These are phyloP conservation scores for Salticus scenicus DNA, from an alignment of 2,888 invertebrate genomes.

Conservation along the genomic window DNA sequence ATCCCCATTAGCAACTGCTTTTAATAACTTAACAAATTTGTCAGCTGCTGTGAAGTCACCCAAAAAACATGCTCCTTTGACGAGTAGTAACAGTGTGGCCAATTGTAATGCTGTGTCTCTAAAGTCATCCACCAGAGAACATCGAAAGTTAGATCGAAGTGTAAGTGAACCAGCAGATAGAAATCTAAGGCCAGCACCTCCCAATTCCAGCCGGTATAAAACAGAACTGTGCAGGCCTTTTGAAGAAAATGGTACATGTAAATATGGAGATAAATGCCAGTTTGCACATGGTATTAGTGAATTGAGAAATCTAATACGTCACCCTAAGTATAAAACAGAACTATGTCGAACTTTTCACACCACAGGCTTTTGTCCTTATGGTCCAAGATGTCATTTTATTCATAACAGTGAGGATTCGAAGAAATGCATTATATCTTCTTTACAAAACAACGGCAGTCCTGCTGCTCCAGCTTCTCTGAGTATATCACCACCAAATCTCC, in stretches of 20 bases:
- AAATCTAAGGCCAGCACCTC: constrained; percentile 41
- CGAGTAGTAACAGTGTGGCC: constrained; percentile 58
- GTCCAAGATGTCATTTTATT: constrained; percentile 97
- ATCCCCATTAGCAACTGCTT: constrained; percentile 27
- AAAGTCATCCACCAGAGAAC: constrained; percentile 35
- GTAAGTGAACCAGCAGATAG: constrained; percentile 81
- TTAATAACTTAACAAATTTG: constrained; percentile 27
- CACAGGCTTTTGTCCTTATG: constrained; percentile 97
- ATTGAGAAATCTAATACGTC: constrained; percentile 92
- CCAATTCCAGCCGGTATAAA: constrained; percentile 84
- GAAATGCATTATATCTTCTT: constrained; percentile 59
- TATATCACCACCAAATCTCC: constrained; percentile 11
- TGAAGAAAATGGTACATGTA: constrained; percentile 97
- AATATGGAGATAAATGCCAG: constrained; percentile 99
- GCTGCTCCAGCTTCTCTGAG: constrained; percentile 21
- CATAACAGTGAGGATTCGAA: constrained; percentile 78
- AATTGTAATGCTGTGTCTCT: constrained; percentile 55
- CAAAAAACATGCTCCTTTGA: constrained; percentile 55
- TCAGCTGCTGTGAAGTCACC: constrained; percentile 24
- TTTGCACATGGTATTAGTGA: constrained; percentile 97
- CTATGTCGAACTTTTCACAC: constrained; percentile 96
- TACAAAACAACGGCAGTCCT: constrained; percentile 19
- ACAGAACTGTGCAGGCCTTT: constrained; percentile 98
- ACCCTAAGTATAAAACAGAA: constrained; percentile 99
- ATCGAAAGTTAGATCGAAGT: constrained; percentile 83